Evolutionary conservation across 2,888 invertebrate species (phyloP), one percentile per base, ranked within the genome.

Genomic region (Amiota mariae): DNA sequence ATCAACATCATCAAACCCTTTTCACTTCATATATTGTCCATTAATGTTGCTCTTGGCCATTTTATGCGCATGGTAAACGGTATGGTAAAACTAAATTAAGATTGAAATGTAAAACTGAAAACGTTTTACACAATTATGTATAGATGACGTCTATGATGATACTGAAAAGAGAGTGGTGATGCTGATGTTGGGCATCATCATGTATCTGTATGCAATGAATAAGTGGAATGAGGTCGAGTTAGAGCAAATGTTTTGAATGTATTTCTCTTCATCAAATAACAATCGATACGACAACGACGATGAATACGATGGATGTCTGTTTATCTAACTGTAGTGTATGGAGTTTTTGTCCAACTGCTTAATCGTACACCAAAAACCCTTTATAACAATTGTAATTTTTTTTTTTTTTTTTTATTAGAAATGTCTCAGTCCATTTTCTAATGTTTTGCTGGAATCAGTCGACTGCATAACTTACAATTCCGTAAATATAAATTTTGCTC

Each of bases 41-140:
- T 15, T 10, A 51, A 67, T 49, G 18, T 12, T 11, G 10, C 49
- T 57, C 48, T 24, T 9, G 46, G 6, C 36, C n/a, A 12, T 36
- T 46, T 36, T 12, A 46, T 36, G 46, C 0, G 24, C 20, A 15
- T 51, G 24, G 71, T 63, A 70, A 83, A 84, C 85, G 85, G 80
- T 83, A 72, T 87, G 85, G 81, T 78, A 82, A 82, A 88, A 88
- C 88, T 88, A 88, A 88, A 88, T 88, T 88, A 88, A 88, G 88
- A 88, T 88, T 88, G 88, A 88, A 88, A 88, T 86, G 86, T 88
- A 85, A 87, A 88, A 87, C 87, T 88, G 87, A 87, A 88, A 88
- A 85, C 88, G 86, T 86, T 88, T 88, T 87, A 87, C 83, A 86
- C 86, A 86, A 87, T 86, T 85, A 86, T 72, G 72, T 48, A n/a